Percentiles rank a stretch among this genome's conserved stretches.
These are phyloP conservation scores for Babyrousa celebensis DNA, from an alignment of 2,797 vertebrate genomes.

Conservation along the genomic window DNA sequence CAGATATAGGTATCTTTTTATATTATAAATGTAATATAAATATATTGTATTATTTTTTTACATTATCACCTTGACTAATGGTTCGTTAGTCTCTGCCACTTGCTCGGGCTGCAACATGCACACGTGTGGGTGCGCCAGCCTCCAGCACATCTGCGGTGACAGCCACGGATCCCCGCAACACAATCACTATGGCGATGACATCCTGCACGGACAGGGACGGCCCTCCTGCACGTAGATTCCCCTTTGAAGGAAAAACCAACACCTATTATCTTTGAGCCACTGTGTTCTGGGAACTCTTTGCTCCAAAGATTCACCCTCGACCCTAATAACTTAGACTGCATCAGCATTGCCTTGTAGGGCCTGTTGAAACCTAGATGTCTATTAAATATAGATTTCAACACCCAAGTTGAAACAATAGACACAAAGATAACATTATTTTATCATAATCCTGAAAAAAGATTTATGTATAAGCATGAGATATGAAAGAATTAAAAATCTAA, in stretches of 20 bases:
- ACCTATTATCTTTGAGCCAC: neutral
- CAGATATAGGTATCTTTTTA: too few species aligned
- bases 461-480: neutral
- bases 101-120: neutral
- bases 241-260: neutral
- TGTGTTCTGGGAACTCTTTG: neutral
- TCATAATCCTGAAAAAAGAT: neutral
- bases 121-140: neutral
- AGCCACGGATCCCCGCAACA: neutral
- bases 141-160: neutral
- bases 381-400: neutral
- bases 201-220: neutral
- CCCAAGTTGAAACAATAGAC: neutral
- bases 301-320: neutral
- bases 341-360: neutral
- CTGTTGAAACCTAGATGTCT: neutral
- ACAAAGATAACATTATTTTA: neutral
- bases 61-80: neutral
- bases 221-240: neutral
- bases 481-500: conserved; percentile 9
- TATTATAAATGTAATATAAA: too few species aligned
- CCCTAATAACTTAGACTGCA: neutral
- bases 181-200: neutral
- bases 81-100: neutral
- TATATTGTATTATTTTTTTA: too few species aligned